Percentiles rank a stretch among this genome's conserved stretches.
These are phyloP conservation scores for Tetrao urogallus DNA, from an alignment of 2,113 vertebrate genomes.

Conservation along the genomic window DNA sequence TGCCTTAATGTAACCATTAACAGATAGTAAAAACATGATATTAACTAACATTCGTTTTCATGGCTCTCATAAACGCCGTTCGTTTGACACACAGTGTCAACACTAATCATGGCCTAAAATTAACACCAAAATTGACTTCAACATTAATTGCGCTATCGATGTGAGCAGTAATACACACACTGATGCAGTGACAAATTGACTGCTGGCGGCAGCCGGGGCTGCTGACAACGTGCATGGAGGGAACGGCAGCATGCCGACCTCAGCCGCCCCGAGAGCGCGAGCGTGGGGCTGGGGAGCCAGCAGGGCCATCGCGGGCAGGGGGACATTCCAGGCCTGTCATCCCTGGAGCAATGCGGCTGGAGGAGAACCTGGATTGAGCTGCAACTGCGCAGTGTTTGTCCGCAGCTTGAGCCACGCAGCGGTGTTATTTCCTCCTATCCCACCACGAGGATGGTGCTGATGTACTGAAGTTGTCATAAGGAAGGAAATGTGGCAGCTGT, in stretches of 20 bases:
- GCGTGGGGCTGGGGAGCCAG: no score
- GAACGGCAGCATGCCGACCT: background rate
- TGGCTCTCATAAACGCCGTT: conserved; percentile 69
- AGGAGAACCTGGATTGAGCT: background rate
- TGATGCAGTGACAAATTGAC: conserved; percentile 68
- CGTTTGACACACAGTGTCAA: conserved; percentile 77
- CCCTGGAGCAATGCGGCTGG: background rate
- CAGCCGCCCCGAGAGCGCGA: background rate
- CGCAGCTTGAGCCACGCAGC: background rate
- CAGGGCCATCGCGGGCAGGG: background rate
- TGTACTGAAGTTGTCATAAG: background rate
- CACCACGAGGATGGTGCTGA: background rate
- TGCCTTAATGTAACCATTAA: conserved; percentile 63
- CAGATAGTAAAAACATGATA: conserved; percentile 52
- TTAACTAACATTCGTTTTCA: conserved; percentile 69
- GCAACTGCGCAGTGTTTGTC: background rate
- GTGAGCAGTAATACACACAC: conserved; percentile 64
- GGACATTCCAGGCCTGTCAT: background rate
- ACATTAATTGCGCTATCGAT: conserved; percentile 80
- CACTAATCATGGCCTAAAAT: conserved; percentile 83
- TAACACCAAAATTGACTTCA: conserved; percentile 82
- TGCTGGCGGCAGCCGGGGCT: conserved; percentile 38
- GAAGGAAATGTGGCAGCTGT: background rate
- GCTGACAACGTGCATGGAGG: conserved; percentile 57
- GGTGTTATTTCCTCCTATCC: background rate